These are phyloP conservation scores for Heliornis fulica DNA, from an alignment of 2,113 vertebrate species.

Conservation along the genomic window DNA sequence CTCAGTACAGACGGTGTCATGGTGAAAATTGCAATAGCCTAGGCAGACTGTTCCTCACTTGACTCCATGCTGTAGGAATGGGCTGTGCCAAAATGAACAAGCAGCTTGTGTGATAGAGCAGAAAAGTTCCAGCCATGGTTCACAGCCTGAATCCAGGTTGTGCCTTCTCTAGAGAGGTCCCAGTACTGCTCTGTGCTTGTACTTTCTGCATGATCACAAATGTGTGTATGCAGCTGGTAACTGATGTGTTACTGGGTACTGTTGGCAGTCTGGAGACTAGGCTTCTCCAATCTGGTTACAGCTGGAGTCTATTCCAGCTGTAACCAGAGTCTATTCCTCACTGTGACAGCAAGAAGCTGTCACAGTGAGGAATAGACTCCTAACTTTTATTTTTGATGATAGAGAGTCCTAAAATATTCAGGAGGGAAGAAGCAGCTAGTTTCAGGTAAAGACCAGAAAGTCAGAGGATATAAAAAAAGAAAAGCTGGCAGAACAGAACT, in stretches of 20 bases:
- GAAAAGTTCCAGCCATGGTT: neutral
- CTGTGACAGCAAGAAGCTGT: no score
- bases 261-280: neutral
- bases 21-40: neutral
- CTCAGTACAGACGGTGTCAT: neutral
- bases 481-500: neutral
- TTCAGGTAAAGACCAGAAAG: neutral
- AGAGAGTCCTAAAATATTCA: neutral
- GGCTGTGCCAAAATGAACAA: neutral
- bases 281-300: neutral
- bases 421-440: neutral
- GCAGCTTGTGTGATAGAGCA: neutral
- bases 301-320: no score
- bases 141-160: neutral
- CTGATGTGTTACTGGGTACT: neutral
- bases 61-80: neutral
- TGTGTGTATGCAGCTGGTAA: neutral
- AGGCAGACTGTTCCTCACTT: neutral
- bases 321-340: no score
- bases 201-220: fast-evolving
- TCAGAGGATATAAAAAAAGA: neutral
- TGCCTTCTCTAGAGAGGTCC: neutral
- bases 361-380: neutral
- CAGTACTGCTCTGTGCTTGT: neutral
- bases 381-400: neutral